Percentiles rank a stretch among this genome's conserved stretches.
Evolutionary conservation across 2,797 vertebrate species (phyloP).

Genomic region (Dallia pectoralis): DNA sequence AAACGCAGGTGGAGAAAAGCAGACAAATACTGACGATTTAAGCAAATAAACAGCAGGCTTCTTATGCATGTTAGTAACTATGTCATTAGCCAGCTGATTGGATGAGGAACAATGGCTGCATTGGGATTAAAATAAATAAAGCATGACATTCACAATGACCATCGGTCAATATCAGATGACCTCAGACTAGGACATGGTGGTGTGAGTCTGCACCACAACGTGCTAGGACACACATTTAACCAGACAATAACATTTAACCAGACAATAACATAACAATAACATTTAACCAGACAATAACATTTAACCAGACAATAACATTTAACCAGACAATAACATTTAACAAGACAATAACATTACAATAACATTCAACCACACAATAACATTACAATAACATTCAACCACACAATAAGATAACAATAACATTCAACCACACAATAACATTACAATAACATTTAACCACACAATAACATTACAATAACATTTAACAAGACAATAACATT

Average conservation of each 20-base stretch:
- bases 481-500: conserved; percentile 1
- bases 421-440: conserved; percentile 10
- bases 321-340: neutral
- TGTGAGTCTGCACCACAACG: neutral
- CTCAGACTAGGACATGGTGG: neutral
- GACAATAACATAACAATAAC: neutral
- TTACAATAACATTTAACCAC: conserved; percentile 14
- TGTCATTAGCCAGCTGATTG: conserved; percentile 22
- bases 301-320: too few species aligned
- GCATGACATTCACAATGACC: neutral
- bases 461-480: conserved; percentile 4
- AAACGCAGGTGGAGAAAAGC: too few species aligned
- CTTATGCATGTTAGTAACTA: neutral
- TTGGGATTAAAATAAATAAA: conserved; percentile 3
- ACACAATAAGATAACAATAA: neutral
- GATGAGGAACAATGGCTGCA: neutral
- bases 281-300: conserved; percentile 9
- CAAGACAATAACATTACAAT: too few species aligned
- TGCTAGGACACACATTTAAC: conserved; percentile 12
- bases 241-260: neutral
- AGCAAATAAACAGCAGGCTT: neutral
- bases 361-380: conserved; percentile 9
- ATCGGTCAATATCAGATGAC: conserved; percentile 10
- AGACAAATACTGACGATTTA: neutral
- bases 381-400: conserved; percentile 15